phyloP scores from a whole-genome alignment of 2,113 vertebrate genomes.

The Ictidomys tridecemlineatus region DNA sequence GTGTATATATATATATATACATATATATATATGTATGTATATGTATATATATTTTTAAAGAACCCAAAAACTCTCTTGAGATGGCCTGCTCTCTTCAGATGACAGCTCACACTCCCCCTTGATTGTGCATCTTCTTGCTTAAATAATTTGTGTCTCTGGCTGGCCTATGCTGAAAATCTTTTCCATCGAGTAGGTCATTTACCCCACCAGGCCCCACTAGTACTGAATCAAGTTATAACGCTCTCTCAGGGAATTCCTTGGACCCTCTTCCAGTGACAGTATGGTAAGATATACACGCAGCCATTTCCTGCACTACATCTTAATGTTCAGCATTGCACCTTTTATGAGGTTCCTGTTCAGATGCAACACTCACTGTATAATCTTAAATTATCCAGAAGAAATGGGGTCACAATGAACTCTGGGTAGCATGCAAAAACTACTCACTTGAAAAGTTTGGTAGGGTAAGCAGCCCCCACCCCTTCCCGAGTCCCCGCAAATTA shows the following conservation, averaged over 20 bases:
- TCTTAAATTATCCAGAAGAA: not conserved
- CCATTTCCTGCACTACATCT: not conserved
- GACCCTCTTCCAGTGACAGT: not conserved
- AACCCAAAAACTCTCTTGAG: not conserved
- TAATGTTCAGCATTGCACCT: slow-evolving; percentile 24
- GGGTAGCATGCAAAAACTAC: not conserved
- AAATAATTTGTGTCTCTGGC: not conserved
- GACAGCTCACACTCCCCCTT: not conserved
- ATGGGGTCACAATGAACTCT: not conserved
- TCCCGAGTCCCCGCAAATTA: not conserved
- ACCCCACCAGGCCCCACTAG: not conserved
- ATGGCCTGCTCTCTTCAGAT: not conserved
- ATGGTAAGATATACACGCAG: not conserved
- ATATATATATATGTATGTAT: no score
- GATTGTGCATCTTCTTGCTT: not conserved
- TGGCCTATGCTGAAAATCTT: not conserved
- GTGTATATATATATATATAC: no score
- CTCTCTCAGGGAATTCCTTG: not conserved
- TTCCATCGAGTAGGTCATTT: not conserved
- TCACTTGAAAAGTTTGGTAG: not conserved
- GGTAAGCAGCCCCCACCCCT: no score
- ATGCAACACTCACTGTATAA: not conserved
- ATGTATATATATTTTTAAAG: no score
- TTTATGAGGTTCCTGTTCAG: not conserved
- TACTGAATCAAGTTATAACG: not conserved